Base-by-base conservation (phyloP, 2,113 vertebrate species). In the Thinocorus orbignyianus region DNA sequence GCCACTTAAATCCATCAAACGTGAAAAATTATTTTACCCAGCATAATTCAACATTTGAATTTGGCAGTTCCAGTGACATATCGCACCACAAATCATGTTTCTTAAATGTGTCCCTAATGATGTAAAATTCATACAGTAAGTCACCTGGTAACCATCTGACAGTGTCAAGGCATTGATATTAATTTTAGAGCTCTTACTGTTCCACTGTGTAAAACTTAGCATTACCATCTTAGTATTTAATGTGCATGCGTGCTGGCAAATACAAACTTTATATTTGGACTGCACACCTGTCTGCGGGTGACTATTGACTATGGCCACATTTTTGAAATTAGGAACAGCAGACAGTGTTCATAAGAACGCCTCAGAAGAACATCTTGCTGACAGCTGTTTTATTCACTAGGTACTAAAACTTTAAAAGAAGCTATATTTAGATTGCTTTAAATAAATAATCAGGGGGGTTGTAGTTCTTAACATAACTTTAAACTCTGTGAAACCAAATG, bases 361-460 rank as follows among this genome's bases (percentile, higher is more conserved):
- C 89, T 96, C 81, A 90, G 82, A 93, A 94, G 79, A 92, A 91
- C 91, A 97, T 73, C 82, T 77, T 97, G 85, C 86, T 85, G 92
- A 79, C 95, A 97, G 96, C 86, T 97, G 96, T 93, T 95, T 81
- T 83, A 83, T 88, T 96, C 13, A 2, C 68, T 80, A 86, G 23
- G 60, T 91, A 70, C 52, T 83, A 74, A 93, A 93, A 85, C 71
- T 85, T 91, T 86, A 54, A 87, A 96, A 96, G 70, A 72, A 86
- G 51, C 17, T 93, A 74, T 96, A 92, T 95, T 95, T 97, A 89
- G 91, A 81, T 92, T 82, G n/a, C 70, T 95, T 94, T 84, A 96
- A 90, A 86, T 69, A 78, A 84, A 54, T 76, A 94, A 88, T 86
- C 64, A 31, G 12, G 8, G 17, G 8, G 4, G 79, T 85, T 91